Base-by-base conservation (phyloP, 1,140 invertebrate species). In the Drosophila leontia region DNA sequence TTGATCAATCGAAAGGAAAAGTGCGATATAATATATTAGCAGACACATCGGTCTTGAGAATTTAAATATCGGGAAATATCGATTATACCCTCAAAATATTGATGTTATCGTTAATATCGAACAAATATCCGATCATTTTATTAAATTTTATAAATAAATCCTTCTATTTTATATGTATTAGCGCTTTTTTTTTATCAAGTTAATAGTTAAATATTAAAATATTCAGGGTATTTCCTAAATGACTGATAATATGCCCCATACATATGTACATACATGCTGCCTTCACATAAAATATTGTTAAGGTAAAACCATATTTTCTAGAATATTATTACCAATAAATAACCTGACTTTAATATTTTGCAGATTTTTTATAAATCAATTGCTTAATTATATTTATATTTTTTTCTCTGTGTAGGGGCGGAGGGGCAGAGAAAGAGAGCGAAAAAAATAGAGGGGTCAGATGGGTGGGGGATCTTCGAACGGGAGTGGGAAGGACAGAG, bases 401-500 rank as follows among this genome's bases (percentile, higher is more conserved):
- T 32, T 34, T 55, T 32, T 61, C 3, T 17, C 15, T 4, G 29
- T 44, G 57, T 65, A 65, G 5, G 9, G n/a, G 5, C 9, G 29
- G n/a, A 19, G 29, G 32, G 39, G 32, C 23, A 65, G 29, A 48
- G 57, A 56, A 56, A 26, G 47, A 47, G 47, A 68, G 37, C 39
- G 39, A 53, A 39, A 74, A 34, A 62, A 48, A 39, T n/a, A 9
- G 45, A 41, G 48, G 39, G 48, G 45, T 50, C 32, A 39, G 15
- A 19, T 63, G 58, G 59, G 17, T 34, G 60, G 64, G 65, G 59
- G 58, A 63, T 29, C 34, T 29, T 32, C 23, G 32, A 47, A 67
- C 35, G 53, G 53, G 53, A 63, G 34, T 63, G 61, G 37, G 45
- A 32, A 55, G 68, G 35, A 53, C 62, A 17, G 55, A 32, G 67